Base-by-base conservation (phyloP, 2,888 invertebrate species). In the Phyto melanocephala region DNA sequence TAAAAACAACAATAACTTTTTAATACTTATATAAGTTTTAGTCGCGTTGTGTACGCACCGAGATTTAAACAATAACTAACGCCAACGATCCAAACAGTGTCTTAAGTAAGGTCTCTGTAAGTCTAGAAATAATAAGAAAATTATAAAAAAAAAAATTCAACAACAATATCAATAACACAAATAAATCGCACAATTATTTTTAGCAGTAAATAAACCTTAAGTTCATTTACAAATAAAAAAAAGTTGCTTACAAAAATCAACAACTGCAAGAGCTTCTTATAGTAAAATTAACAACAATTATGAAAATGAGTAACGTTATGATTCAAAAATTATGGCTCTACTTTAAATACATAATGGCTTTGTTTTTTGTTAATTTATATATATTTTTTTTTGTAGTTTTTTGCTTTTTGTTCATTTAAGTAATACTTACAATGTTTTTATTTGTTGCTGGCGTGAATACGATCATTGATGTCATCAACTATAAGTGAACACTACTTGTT, bases 61-160 rank as follows among this genome's bases (percentile, higher is more conserved):
- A 79, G 45, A 45, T 58, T 82, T 47, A 62, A 75, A 63, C 35
- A 71, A 71, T 74, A 82, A 82, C 82, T 82, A 45, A 75, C 37
- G 22, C 10, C 45, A 2, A 15, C 8, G 13, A 40, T 54, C 35
- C 1, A 15, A 13, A 24, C 42, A 50, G 17, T 11, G 82, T 82
- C 79, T 82, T 72, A 82, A 82, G 82, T 82, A 82, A 71, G 71
- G 79, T 24, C 22, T 33, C 40, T 67, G 65, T 62, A 71, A 82
- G 70, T 71, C 71, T 52, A 7, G 24, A 78, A 75, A 33, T 42
- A 40, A 54, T 28, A 17, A 8, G 4, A 33, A 54, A 45, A 50
- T 42, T 4, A 6, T 28, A 6, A 20, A 52, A 50, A 63, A 35
- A 17, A 52, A 63, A 37, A 35, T 42, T n/a, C 22, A 42, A 47